Evolutionary conservation across 2,113 vertebrate genomes (phyloP), one percentile per base, ranked within the genome.

Genomic region (Mungos mungo): DNA sequence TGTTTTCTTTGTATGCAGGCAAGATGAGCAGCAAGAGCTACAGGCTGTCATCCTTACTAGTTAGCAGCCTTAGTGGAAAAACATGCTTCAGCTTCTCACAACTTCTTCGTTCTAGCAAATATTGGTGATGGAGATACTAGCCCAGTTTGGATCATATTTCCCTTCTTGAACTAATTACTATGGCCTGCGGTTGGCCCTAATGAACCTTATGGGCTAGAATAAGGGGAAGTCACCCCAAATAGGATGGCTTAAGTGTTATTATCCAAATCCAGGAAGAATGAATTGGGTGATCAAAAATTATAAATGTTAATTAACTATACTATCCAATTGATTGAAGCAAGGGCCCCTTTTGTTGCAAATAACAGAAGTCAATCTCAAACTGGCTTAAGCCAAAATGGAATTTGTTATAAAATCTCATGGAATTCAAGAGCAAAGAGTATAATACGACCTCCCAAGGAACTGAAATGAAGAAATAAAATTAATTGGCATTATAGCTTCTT

Each of bases 391-490:
- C 47, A 50, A 74, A 63, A 7, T n/a, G 31, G 11, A 68, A 93
- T 84, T 88, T 90, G 14, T 83, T 90, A 19, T 63, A 74, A 94
- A 79, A 65, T 47, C n/a, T 83, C 19, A 11, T 18, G 29, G 54
- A 90, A 86, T 41, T 31, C 35, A 86, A 79, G 41, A 92, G 23
- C 29, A 90, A 31, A 9, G 33, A 83, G 23, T 21, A 0, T 15
- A 63, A 50, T 38, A 38, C 8, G 21, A 41, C 18, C 33, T 91
- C 13, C 33, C 2, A 72, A 85, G 54, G 41, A 92, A 92, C 7
- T 69, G 65, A 92, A 74, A 92, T 57, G 18, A 77, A 57, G 68
- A 94, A 92, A 86, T 65, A 90, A 81, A 94, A 96, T 35, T 38
- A 89, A 81, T 57, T 57, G 38, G 4, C 54, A 38, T 25, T 71